Conservation (phyloP, 1,140 invertebrate species). For the Musca vetustissima region DNA sequence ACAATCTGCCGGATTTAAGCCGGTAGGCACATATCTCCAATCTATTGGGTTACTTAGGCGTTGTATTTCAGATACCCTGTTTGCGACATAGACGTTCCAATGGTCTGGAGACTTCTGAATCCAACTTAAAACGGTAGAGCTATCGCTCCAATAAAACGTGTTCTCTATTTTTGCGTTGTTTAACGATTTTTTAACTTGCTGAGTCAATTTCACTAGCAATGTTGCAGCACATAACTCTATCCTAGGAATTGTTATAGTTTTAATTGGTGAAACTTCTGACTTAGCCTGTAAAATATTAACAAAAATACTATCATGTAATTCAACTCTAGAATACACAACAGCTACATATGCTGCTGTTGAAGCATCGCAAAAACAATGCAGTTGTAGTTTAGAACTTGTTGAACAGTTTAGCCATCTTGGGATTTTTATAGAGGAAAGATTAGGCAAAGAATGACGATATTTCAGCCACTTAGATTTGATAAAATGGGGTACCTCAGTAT, state of each 20-base stretch:
- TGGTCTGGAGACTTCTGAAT: not conserved
- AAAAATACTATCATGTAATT: not conserved
- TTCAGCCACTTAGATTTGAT: constrained; percentile 8
- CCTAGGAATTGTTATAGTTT: constrained; percentile 37
- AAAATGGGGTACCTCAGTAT: constrained; percentile 35
- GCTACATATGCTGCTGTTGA: not conserved
- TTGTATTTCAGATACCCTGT: not conserved
- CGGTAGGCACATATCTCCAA: not conserved
- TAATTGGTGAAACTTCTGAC: constrained; percentile 32
- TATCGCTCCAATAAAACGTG: not conserved
- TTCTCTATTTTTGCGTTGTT: no score
- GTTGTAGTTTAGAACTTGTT: not conserved
- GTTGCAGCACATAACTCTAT: constrained; percentile 40
- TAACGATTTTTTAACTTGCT: not conserved
- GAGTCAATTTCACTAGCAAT: constrained; percentile 21
- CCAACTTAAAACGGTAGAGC: not conserved
- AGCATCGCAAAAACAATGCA: constrained; percentile 7
- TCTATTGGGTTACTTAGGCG: not conserved
- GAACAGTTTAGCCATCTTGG: constrained; percentile 24
- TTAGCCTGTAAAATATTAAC: constrained; percentile 7
- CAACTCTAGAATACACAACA: constrained; percentile 23
- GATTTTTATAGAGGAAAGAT: constrained; percentile 30
- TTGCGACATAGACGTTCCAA: not conserved
- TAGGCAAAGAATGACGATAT: constrained; percentile 29
- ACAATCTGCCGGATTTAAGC: not conserved